These are phyloP conservation scores for Xenopus laevis DNA, from an alignment of 2,113 vertebrate genomes.

Conservation along the genomic window DNA sequence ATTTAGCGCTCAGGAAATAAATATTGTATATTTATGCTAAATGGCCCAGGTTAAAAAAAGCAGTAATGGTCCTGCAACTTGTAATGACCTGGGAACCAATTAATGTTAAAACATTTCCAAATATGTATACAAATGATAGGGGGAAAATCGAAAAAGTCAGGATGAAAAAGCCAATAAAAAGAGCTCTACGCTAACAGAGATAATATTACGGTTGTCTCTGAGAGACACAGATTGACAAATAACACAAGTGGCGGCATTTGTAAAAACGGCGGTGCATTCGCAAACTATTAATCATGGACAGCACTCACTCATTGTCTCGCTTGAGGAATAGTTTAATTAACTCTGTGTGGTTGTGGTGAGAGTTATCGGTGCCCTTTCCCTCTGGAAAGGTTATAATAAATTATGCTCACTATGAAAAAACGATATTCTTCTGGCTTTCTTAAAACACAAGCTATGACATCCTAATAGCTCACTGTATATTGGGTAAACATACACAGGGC, in stretches of 20 bases:
- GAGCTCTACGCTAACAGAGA: background rate
- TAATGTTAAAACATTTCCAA: constrained; percentile 14
- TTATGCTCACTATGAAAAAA: constrained; percentile 19
- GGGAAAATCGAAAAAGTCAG: constrained; percentile 4
- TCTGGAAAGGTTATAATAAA: constrained; percentile 32
- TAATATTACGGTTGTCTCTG: background rate
- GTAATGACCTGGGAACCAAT: constrained; percentile 17
- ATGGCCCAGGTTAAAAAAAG: background rate
- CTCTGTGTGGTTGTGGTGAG: background rate
- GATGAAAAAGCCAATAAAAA: background rate
- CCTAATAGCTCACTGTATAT: background rate
- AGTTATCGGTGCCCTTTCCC: constrained; percentile 16
- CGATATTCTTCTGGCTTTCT: background rate
- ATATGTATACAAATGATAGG: constrained; percentile 10
- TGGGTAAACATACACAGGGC: background rate
- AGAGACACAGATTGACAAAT: constrained; percentile 19
- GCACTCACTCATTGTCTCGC: constrained; percentile 22
- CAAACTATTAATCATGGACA: constrained; percentile 28
- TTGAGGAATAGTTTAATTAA: constrained; percentile 38
- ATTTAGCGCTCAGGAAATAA: constrained; percentile 5
- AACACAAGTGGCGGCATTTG: constrained; percentile 5
- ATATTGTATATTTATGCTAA: constrained; percentile 16
- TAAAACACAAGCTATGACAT: background rate
- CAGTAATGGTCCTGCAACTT: background rate
- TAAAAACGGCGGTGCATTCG: constrained; percentile 12